phyloP scores from a whole-genome alignment of 2,113 vertebrate species.

The Eulemur macaco region DNA sequence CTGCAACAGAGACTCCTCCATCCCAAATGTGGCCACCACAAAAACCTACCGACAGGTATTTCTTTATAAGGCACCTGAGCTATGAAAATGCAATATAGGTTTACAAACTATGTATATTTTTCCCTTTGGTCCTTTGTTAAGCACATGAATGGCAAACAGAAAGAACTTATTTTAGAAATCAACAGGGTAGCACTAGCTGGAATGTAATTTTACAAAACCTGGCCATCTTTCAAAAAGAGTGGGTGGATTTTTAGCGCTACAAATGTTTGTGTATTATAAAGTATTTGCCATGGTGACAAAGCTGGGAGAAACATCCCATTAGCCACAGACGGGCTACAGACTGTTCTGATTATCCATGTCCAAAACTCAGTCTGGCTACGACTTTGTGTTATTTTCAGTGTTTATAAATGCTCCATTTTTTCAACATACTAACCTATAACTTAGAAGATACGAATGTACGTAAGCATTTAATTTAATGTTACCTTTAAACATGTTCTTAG shows the following conservation, averaged over 20 bases:
- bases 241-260: slow-evolving; percentile 89
- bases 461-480: slow-evolving; percentile 65
- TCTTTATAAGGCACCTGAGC: slow-evolving; percentile 70
- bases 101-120: slow-evolving; percentile 71
- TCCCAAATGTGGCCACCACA: slow-evolving; percentile 65
- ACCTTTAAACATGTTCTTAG: slow-evolving; percentile 5
- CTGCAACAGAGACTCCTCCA: neutral
- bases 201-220: slow-evolving; percentile 90
- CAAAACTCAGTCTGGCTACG: slow-evolving; percentile 84
- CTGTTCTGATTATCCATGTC: slow-evolving; percentile 88
- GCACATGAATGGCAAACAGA: slow-evolving; percentile 84
- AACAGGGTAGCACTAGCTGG: slow-evolving; percentile 84
- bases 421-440: slow-evolving; percentile 79
- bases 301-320: slow-evolving; percentile 89
- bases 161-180: slow-evolving; percentile 87
- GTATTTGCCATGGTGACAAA: slow-evolving; percentile 91
- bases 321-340: slow-evolving; percentile 89
- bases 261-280: slow-evolving; percentile 92
- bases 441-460: slow-evolving; percentile 77
- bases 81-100: slow-evolving; percentile 74
- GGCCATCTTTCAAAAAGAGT: slow-evolving; percentile 89
- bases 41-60: slow-evolving; percentile 59
- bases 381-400: slow-evolving; percentile 80
- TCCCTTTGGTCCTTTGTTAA: slow-evolving; percentile 84
- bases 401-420: slow-evolving; percentile 66